A percentile compares a stretch with the other conserved stretches of the same genome.
Evolutionary conservation across 2,113 vertebrate genomes (phyloP).

Genomic region (Elaphurus davidianus): DNA sequence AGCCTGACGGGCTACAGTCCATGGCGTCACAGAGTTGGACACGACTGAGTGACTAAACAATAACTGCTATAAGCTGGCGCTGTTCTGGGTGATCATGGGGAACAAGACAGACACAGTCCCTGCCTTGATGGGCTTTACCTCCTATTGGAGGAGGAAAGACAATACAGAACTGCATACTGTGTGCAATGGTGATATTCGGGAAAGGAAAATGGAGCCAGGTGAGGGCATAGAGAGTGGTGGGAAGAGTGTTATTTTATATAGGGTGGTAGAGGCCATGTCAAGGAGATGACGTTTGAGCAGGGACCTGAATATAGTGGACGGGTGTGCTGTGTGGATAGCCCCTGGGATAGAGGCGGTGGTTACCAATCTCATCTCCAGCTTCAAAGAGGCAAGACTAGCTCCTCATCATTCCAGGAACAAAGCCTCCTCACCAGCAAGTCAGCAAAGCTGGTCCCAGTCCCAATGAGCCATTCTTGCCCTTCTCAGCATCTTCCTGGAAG

Average conservation of each 20-base stretch:
- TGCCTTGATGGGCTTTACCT: neutral
- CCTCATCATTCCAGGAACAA: neutral
- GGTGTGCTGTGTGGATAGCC: neutral
- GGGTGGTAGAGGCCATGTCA: neutral
- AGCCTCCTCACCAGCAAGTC: constrained; percentile 19
- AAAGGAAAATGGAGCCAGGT: neutral
- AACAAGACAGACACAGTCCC: neutral
- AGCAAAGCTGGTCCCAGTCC: neutral
- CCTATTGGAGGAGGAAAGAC: neutral
- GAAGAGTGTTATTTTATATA: neutral
- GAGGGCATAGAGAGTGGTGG: neutral
- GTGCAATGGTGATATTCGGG: neutral
- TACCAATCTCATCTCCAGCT: neutral
- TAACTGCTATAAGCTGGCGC: neutral
- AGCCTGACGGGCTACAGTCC: neutral
- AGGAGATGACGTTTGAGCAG: neutral
- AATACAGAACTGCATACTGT: neutral
- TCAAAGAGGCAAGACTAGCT: neutral
- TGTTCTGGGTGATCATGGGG: neutral
- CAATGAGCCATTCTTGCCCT: neutral
- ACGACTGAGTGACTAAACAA: neutral
- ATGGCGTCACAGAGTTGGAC: neutral
- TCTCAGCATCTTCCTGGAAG: constrained; percentile 55
- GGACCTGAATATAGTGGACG: neutral
- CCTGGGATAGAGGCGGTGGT: neutral